Evolutionary conservation across 2,888 invertebrate species (phyloP), one percentile per base, ranked within the genome.

Genomic region (Callimorpha dominula): DNA sequence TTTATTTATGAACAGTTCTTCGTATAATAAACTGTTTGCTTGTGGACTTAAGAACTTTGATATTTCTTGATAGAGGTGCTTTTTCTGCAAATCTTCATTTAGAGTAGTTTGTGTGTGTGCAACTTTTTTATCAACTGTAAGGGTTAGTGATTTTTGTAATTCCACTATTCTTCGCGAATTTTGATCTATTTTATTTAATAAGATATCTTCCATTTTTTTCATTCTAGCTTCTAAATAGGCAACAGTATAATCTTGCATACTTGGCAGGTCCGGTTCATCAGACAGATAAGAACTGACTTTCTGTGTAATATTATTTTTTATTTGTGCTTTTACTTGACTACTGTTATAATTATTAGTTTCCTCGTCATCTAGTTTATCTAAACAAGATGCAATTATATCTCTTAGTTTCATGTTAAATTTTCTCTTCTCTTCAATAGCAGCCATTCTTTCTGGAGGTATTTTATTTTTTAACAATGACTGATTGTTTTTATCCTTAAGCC

Each of bases 381-480:
- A 81, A 80, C 91, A 92, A 52, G 91, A 88, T 84, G 92, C 90
- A 76, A 95, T 86, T 9, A 94, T 90, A 80, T 95, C 94, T 82
- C 90, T 88, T 65, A 95, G 78, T 80, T 91, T 94, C 90, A 93
- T 94, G 81, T 95, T 95, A 78, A 94, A 95, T 74, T 91, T 90
- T 75, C 95, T 89, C 80, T 95, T 95, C 82, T 92, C 87, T 79
- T 91, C 87, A 72, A 95, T 95, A 54, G 88, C 92, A 65, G 94
- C 94, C 57, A 87, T 78, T 82, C 93, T 91, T 81, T 93, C 92
- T 65, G 93, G 90, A 14, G 90, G 84, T 69, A 94, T 85, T 43
- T 73, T 76, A 71, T 72, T 82, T 66, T 74, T 80, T 70, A 74
- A 60, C 49, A 71, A 62, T 42, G 76, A 75, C 20, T 70, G 70